phyloP scores from a whole-genome alignment of 2,797 vertebrate genomes.

The Myiothlypis coronata region DNA sequence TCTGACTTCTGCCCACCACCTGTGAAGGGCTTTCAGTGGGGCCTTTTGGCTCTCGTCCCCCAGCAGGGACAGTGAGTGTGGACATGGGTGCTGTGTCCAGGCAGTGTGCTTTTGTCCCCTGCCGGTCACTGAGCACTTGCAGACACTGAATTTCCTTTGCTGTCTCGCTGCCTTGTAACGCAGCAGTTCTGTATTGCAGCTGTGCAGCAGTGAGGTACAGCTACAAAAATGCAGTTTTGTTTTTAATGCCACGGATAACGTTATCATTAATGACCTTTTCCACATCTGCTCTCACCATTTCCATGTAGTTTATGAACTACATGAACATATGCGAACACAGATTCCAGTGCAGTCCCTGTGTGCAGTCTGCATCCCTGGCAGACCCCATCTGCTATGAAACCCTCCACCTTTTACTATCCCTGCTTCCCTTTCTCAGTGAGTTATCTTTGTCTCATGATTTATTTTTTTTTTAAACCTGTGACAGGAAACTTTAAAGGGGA shows the following conservation, averaged over 20 bases:
- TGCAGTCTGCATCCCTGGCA: fast-evolving
- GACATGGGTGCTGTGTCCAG: background rate
- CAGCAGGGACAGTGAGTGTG: fast-evolving
- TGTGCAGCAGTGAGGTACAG: background rate
- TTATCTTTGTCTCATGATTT: background rate
- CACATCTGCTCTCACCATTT: background rate
- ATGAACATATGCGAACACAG: background rate
- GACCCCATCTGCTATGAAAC: background rate
- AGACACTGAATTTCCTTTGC: background rate
- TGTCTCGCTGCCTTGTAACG: background rate
- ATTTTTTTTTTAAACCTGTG: background rate
- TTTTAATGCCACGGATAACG: background rate
- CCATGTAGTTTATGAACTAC: background rate
- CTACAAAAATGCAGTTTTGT: background rate
- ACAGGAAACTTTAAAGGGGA: background rate
- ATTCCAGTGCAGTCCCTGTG: background rate
- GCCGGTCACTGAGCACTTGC: background rate
- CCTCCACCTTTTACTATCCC: background rate
- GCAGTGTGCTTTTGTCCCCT: background rate
- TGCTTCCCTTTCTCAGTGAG: background rate
- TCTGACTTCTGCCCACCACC: background rate
- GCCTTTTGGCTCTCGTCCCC: background rate
- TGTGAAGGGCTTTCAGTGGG: background rate
- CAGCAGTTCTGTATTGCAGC: background rate
- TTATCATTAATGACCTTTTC: background rate